These are phyloP conservation scores for Apis laboriosa DNA, from an alignment of 1,140 invertebrate genomes.

Conservation along the genomic window DNA sequence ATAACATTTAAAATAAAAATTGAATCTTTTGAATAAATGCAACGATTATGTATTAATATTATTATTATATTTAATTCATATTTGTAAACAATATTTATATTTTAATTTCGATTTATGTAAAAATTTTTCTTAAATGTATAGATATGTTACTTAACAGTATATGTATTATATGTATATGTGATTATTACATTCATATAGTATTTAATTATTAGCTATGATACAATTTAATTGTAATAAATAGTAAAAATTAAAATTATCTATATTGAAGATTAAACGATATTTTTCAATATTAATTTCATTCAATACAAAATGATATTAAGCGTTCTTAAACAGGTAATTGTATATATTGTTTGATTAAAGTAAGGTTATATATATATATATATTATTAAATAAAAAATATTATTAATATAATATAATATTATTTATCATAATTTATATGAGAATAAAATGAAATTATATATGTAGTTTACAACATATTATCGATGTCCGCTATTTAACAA, in stretches of 20 bases:
- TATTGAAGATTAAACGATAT: background rate
- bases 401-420: too few relatives aligned
- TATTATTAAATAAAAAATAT: slow-evolving; percentile 1
- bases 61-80: background rate
- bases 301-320: slow-evolving; percentile 54
- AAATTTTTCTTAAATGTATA: background rate
- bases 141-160: background rate
- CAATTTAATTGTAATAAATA: background rate
- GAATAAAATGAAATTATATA: slow-evolving; percentile 4
- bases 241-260: background rate
- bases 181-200: background rate
- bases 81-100: background rate
- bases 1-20: background rate
- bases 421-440: background rate
- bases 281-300: background rate
- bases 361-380: background rate
- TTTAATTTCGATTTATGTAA: background rate
- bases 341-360: background rate
- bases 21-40: background rate
- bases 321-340: slow-evolving; percentile 57
- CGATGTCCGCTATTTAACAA: slow-evolving; percentile 3
- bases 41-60: background rate
- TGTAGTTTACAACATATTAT: slow-evolving; percentile 23
- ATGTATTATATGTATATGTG: background rate
- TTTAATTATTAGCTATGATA: background rate